These are phyloP conservation scores for Poeciliopsis gracilis DNA, from an alignment of 2,797 vertebrate genomes.

Conservation along the genomic window DNA sequence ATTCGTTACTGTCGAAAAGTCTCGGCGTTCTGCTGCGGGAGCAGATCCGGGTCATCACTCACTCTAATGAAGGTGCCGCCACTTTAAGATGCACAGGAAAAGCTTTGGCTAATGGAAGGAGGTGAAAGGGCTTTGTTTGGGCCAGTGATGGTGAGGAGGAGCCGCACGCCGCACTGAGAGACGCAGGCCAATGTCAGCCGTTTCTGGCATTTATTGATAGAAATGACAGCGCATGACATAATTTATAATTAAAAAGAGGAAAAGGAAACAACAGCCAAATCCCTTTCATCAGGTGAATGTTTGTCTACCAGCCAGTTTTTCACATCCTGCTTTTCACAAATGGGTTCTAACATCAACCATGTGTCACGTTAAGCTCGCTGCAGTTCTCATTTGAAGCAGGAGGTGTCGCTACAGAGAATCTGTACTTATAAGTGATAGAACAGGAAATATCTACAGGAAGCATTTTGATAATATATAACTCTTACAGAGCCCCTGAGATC, in stretches of 20 bases:
- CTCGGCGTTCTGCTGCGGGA: conserved; percentile 48
- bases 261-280: background rate
- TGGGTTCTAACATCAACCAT: background rate
- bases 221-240: background rate
- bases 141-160: conserved; percentile 42
- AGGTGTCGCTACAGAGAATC: background rate
- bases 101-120: conserved; percentile 54
- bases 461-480: background rate
- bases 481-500: background rate
- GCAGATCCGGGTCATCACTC: conserved; percentile 65
- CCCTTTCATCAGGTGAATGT: background rate
- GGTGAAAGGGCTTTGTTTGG: conserved; percentile 59
- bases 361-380: background rate
- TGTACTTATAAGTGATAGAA: background rate
- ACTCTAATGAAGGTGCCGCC: conserved; percentile 69
- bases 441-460: background rate
- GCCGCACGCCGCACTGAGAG: conserved; percentile 21
- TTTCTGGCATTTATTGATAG: background rate
- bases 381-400: background rate
- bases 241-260: background rate
- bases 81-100: conserved; percentile 56
- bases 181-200: conserved; percentile 7
- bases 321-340: background rate
- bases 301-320: background rate
- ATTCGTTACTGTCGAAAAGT: conserved; percentile 71